Conservation (phyloP, 2,888 invertebrate genomes). For the Doris montereyensis region DNA sequence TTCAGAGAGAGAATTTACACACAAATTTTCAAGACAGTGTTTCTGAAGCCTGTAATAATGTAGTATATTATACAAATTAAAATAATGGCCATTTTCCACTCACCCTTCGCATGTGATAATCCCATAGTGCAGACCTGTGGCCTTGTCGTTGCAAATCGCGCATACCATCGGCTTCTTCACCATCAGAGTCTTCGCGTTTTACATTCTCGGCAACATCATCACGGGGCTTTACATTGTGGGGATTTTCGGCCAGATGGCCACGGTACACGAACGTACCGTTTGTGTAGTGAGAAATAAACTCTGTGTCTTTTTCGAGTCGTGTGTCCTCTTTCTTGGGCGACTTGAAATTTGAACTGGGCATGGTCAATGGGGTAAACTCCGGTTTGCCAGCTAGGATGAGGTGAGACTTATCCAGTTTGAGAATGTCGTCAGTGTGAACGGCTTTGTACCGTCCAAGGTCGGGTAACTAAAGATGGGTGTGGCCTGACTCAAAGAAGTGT, state of each 20-base stretch:
- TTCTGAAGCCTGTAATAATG: too few species aligned
- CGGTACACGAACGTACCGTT: constrained; percentile 59
- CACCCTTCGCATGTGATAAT: constrained; percentile 99
- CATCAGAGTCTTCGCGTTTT: constrained; percentile 76
- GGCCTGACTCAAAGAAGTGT: constrained; percentile 28
- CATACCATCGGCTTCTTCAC: constrained; percentile 78
- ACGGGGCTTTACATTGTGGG: constrained; percentile 40
- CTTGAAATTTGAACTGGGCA: constrained; percentile 39
- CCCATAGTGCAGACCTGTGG: constrained; percentile 97
- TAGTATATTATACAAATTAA: too few species aligned
- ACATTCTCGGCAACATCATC: background rate
- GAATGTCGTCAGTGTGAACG: constrained; percentile 34
- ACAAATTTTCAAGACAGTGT: too few species aligned
- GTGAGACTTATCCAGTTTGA: constrained; percentile 18
- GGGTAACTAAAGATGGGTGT: constrained; percentile 43
- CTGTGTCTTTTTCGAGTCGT: constrained; percentile 47
- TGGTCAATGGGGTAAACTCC: constrained; percentile 8
- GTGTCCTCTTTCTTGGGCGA: constrained; percentile 37
- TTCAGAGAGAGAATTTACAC: too few species aligned
- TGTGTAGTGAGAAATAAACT: constrained; percentile 62
- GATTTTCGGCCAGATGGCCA: constrained; percentile 52
- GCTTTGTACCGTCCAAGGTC: constrained; percentile 37
- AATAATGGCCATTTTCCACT: too few species aligned
- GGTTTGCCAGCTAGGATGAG: background rate
- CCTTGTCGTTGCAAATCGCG: constrained; percentile 94